A percentile compares a stretch with the other conserved stretches of the same genome.
phyloP scores from a whole-genome alignment of 2,888 invertebrate genomes.

The Torymus auratus region DNA sequence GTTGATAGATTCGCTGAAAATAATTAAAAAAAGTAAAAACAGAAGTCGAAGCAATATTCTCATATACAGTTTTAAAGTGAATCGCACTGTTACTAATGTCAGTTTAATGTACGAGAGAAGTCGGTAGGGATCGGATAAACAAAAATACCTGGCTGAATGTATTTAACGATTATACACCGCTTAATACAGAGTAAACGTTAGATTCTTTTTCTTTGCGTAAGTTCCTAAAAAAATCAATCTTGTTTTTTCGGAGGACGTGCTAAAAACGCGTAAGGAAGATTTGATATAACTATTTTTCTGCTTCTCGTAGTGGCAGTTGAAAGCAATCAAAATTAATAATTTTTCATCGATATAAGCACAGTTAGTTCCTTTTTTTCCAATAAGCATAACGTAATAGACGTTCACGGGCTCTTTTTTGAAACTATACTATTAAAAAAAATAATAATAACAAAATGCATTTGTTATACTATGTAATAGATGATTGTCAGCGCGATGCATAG shows the following conservation, averaged over 20 bases:
- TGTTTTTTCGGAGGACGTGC: conserved; percentile 17
- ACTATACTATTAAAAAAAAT: conserved; percentile 39
- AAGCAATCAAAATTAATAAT: conserved; percentile 44
- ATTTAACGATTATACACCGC: conserved; percentile 46
- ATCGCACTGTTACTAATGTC: conserved; percentile 45
- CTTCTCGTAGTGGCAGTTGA: conserved; percentile 37
- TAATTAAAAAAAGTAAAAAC: conserved; percentile 31
- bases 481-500: conserved; percentile 29
- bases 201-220: conserved; percentile 47
- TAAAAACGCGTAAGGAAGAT: conserved; percentile 18
- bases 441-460: conserved; percentile 49
- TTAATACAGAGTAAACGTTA: conserved; percentile 35
- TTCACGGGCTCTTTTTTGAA: conserved; percentile 47
- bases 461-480: conserved; percentile 50
- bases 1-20: conserved; percentile 53
- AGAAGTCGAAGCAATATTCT: conserved; percentile 52
- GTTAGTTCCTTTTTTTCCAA: conserved; percentile 56
- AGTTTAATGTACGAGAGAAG: conserved; percentile 44
- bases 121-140: conserved; percentile 25
- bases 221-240: conserved; percentile 53
- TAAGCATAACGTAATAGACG: conserved; percentile 44
- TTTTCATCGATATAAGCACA: conserved; percentile 42
- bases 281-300: conserved; percentile 38
- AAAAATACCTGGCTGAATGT: conserved; percentile 39
- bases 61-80: conserved; percentile 45